A percentile compares a stretch with the other conserved stretches of the same genome.
Evolutionary conservation across 2,113 vertebrate genomes (phyloP).

Genomic region (Manacus vitellinus): DNA sequence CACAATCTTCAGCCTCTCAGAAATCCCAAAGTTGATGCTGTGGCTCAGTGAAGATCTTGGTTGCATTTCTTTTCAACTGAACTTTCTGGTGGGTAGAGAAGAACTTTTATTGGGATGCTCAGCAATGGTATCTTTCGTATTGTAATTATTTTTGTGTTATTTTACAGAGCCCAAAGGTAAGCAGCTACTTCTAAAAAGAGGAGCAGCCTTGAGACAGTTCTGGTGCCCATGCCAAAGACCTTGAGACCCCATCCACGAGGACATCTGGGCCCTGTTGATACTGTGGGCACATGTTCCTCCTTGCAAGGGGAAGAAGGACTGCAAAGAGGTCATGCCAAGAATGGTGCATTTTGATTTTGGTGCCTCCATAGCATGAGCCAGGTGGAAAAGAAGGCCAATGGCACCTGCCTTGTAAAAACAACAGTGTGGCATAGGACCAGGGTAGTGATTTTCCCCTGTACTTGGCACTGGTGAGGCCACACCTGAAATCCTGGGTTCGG

Average conservation of each 20-base stretch:
- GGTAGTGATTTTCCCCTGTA: neutral
- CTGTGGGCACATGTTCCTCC: neutral
- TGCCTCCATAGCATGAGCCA: neutral
- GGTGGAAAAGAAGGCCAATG: neutral
- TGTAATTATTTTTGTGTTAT: neutral
- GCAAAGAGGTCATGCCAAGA: neutral
- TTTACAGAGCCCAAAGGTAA: neutral
- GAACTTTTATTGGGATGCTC: neutral
- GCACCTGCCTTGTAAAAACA: neutral
- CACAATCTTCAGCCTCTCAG: neutral
- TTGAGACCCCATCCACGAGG: neutral
- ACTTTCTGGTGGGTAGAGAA: neutral
- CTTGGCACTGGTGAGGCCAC: neutral
- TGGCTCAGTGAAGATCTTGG: neutral
- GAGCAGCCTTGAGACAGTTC: neutral
- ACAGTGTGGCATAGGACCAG: neutral
- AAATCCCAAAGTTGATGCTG: neutral
- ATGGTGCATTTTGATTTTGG: neutral
- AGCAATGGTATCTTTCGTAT: neutral
- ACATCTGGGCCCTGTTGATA: neutral
- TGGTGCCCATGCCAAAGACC: neutral
- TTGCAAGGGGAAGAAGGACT: neutral
- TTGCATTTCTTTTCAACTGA: neutral
- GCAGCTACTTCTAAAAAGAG: neutral
- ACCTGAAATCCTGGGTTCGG: neutral